These are phyloP conservation scores for Timema podura DNA, from an alignment of 2,888 invertebrate genomes.

Conservation along the genomic window DNA sequence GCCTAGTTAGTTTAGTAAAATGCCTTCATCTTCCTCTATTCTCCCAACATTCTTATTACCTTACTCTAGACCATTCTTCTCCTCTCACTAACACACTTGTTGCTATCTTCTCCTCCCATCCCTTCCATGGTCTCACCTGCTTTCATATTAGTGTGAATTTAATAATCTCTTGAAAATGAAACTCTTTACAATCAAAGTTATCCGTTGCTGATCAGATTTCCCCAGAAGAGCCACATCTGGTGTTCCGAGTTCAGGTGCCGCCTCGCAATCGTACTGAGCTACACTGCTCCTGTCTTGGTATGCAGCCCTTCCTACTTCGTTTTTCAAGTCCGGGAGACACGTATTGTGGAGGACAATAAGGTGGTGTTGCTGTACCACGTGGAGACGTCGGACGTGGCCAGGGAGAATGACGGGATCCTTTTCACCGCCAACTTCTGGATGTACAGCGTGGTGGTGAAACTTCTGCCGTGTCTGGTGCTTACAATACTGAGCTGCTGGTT, in stretches of 20 bases:
- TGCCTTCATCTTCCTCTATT: too few species aligned
- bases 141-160: too few species aligned
- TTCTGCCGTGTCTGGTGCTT: slow-evolving; percentile 50
- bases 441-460: slow-evolving; percentile 49
- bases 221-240: slow-evolving; percentile 38
- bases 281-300: slow-evolving; percentile 44
- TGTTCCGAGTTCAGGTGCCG: slow-evolving; percentile 45
- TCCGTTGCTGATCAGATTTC: slow-evolving; percentile 46
- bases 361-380: slow-evolving; percentile 38
- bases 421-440: slow-evolving; percentile 48
- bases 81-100: too few species aligned
- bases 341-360: slow-evolving; percentile 18
- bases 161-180: too few species aligned
- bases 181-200: too few species aligned
- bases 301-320: slow-evolving; percentile 49
- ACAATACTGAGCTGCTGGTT: slow-evolving; percentile 42
- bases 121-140: too few species aligned
- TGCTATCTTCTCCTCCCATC: too few species aligned
- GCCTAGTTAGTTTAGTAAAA: too few species aligned
- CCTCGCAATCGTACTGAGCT: slow-evolving; percentile 43
- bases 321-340: slow-evolving; percentile 39
- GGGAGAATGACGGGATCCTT: slow-evolving; percentile 38
- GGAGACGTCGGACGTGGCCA: slow-evolving; percentile 34
- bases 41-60: too few species aligned
- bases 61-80: too few species aligned